These are phyloP conservation scores for Colius striatus DNA, from an alignment of 2,113 vertebrate species.

Conservation along the genomic window DNA sequence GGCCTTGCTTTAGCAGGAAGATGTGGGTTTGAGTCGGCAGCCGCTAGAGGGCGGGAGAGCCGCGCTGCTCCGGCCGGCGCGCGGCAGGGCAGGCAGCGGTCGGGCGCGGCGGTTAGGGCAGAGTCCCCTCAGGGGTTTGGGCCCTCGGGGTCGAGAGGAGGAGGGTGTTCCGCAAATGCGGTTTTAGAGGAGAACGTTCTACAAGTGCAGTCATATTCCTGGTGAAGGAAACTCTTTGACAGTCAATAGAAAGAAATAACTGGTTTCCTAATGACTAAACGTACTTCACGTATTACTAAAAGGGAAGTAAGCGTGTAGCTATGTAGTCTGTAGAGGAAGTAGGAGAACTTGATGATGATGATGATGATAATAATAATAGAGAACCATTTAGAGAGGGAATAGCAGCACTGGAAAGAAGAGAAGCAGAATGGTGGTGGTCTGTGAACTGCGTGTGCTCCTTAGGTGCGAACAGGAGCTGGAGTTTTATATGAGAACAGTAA, in stretches of 20 bases:
- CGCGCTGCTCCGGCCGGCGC: neutral
- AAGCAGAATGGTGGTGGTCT: neutral
- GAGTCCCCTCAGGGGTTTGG: neutral
- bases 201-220: neutral
- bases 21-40: too few relatives aligned
- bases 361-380: neutral
- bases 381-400: neutral
- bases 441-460: neutral
- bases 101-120: too few relatives aligned
- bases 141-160: neutral
- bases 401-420: neutral
- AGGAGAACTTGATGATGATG: neutral
- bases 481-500: neutral
- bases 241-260: neutral
- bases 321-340: neutral
- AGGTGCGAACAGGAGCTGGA: neutral
- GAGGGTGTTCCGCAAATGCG: too few relatives aligned
- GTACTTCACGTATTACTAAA: neutral
- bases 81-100: too few relatives aligned
- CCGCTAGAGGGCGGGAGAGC: conserved; percentile 50
- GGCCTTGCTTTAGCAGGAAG: too few relatives aligned
- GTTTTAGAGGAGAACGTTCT: neutral
- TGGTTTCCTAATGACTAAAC: neutral
- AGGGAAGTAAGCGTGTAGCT: rapidly evolving
- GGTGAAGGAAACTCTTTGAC: neutral